Evolutionary conservation across 2,888 invertebrate species (phyloP).

Genomic region (Hipparchia sbordonii): DNA sequence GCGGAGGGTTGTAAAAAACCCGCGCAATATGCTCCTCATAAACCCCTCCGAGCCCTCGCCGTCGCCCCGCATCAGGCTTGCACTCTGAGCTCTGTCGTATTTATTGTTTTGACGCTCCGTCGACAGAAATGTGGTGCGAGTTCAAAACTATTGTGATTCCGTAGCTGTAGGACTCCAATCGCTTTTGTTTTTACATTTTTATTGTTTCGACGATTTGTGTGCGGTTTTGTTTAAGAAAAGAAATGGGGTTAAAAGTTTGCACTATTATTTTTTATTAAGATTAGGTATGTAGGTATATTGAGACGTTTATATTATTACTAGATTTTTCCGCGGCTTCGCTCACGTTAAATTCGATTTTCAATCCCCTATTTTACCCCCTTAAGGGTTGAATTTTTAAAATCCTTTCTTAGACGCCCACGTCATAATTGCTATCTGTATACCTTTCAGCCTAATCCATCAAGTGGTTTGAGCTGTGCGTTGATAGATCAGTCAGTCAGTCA

Average conservation of each 20-base stretch:
- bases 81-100: conserved; percentile 44
- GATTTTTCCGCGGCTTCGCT: too few species aligned
- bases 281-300: neutral
- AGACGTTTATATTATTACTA: too few species aligned
- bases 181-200: conserved; percentile 18
- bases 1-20: conserved; percentile 52
- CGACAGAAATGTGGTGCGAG: conserved; percentile 14
- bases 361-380: too few species aligned
- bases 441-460: too few species aligned
- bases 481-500: too few species aligned
- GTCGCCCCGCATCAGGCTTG: conserved; percentile 47
- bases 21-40: conserved; percentile 66
- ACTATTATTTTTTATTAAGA: neutral
- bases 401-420: too few species aligned
- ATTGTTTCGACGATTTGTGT: conserved; percentile 1
- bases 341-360: too few species aligned
- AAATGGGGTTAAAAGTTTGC: conserved; percentile 8
- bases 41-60: conserved; percentile 41
- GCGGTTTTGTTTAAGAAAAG: conserved; percentile 5
- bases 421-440: too few species aligned
- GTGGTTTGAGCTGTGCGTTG: too few species aligned
- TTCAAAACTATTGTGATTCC: conserved; percentile 15
- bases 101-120: conserved; percentile 55
- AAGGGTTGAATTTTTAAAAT: too few species aligned
- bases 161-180: neutral